Evolutionary conservation across 2,113 vertebrate species (phyloP), one percentile per base, ranked within the genome.

Genomic region (Brachirus orientalis): DNA sequence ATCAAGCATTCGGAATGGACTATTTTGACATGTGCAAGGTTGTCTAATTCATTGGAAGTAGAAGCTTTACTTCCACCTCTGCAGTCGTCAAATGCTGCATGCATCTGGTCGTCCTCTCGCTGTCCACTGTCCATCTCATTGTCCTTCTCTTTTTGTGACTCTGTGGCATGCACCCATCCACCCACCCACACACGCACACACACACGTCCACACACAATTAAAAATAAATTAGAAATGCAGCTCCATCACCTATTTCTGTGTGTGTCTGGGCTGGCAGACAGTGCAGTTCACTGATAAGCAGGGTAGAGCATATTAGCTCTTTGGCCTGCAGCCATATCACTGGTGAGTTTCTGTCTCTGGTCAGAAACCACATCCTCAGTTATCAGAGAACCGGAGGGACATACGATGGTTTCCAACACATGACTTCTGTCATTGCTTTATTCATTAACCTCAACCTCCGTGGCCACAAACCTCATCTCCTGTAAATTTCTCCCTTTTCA

Each of bases 211-310:
- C 28, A 28, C 28, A 28, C 28, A 28, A n/a, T n/a, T n/a, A n/a
- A n/a, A n/a, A n/a, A n/a, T n/a, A n/a, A n/a, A n/a, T n/a, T n/a
- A n/a, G n/a, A n/a, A n/a, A n/a, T n/a, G n/a, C n/a, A n/a, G n/a
- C n/a, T n/a, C n/a, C n/a, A 40, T 40, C 38, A 3, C 2, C 7
- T 10, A 40, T 12, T 40, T 40, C 2, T 53, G 52, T 75, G 48
- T 8, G 11, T 28, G 64, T 20, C n/a, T 36, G 22, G 63, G 66
- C 52, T 74, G 35, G 51, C 45, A 82, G 63, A 72, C 75, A 67
- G 66, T 77, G 75, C 56, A 36, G 63, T 61, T 7, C 51, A 58
- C 74, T 71, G 84, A 88, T 88, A 86, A 88, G 83, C 69, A 75
- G 48, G 52, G 41, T 52, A 77, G 54, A 85, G 73, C 73, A 81